Evolutionary conservation across 2,113 vertebrate species (phyloP).

Genomic region (Petromus typicus): DNA sequence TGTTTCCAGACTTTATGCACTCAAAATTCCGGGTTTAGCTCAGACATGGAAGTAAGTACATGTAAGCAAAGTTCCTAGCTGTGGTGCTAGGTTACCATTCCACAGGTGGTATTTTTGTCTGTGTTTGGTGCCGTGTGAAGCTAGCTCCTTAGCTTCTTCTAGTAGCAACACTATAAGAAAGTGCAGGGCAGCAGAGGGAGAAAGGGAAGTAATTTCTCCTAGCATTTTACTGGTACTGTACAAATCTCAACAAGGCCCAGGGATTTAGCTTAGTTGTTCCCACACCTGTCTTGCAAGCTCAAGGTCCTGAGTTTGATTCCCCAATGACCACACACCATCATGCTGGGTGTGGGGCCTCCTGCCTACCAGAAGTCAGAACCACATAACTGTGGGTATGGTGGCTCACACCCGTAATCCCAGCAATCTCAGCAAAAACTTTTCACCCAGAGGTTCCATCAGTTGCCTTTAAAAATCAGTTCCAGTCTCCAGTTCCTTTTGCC

Average conservation of each 20-base stretch:
- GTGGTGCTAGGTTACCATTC: background rate
- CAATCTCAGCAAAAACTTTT: background rate
- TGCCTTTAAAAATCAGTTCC: background rate
- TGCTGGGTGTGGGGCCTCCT: no score
- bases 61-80: background rate
- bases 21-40: background rate
- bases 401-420: no score
- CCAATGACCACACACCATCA: no score
- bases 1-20: background rate
- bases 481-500: background rate
- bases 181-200: fast-evolving
- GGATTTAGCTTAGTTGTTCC: no score
- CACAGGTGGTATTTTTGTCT: background rate
- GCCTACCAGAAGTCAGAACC: no score
- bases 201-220: background rate
- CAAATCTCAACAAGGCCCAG: no score
- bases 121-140: background rate
- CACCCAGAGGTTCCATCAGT: background rate
- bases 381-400: no score
- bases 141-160: background rate
- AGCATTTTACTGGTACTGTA: background rate
- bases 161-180: background rate
- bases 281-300: no score
- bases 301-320: no score
- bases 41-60: background rate